Conservation (phyloP, 2,888 invertebrate species). For the Serrognathus titanus region DNA sequence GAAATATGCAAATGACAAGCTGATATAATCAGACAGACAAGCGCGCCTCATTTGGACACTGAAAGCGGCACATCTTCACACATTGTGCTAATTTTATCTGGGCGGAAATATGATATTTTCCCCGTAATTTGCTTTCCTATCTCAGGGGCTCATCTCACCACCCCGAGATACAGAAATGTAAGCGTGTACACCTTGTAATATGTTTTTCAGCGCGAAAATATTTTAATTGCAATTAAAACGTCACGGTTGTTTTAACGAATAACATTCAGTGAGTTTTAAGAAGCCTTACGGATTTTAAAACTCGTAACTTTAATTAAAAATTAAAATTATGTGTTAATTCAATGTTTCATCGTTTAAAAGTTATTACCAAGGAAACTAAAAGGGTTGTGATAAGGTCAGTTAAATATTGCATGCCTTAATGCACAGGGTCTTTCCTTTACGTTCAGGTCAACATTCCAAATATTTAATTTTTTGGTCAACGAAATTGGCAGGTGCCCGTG, state of each 20-base stretch:
- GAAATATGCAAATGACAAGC: constrained; percentile 22
- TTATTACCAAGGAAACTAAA: too few relatives aligned
- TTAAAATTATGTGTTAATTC: too few relatives aligned
- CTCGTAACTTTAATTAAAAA: too few relatives aligned
- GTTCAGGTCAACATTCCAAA: not conserved
- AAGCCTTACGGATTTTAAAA: too few relatives aligned
- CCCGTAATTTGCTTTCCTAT: not conserved
- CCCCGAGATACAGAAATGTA: too few relatives aligned
- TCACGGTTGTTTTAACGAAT: too few relatives aligned
- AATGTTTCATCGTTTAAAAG: too few relatives aligned
- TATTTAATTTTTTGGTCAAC: not conserved
- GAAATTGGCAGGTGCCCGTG: not conserved
- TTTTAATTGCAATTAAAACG: not conserved
- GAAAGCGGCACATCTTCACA: constrained; percentile 4
- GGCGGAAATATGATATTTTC: constrained; percentile 4
- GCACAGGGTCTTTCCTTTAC: too few relatives aligned
- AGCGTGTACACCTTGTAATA: not conserved
- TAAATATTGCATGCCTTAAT: too few relatives aligned
- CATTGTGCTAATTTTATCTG: constrained; percentile 4
- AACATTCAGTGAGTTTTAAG: too few relatives aligned
- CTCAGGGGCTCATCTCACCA: not conserved
- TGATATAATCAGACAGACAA: constrained; percentile 21
- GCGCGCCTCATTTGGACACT: constrained; percentile 11
- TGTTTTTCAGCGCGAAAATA: not conserved
- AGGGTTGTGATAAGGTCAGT: too few relatives aligned